Evolutionary conservation across 1,140 invertebrate species (phyloP).

Genomic region (Meteorus sp.): DNA sequence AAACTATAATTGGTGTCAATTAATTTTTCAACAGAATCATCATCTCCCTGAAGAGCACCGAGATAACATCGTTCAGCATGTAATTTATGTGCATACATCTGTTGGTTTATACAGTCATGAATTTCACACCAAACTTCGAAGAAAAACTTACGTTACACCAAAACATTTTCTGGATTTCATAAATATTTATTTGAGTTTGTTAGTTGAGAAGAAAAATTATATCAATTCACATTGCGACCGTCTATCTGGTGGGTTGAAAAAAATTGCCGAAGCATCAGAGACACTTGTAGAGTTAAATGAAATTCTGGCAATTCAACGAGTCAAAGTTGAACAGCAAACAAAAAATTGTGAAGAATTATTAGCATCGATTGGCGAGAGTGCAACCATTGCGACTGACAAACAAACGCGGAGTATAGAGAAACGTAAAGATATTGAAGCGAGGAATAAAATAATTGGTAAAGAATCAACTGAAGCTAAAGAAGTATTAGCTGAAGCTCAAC

Average conservation of each 20-base stretch:
- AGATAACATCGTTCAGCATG: conserved; percentile 73
- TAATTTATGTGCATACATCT: conserved; percentile 79
- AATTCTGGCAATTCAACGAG: conserved; percentile 74
- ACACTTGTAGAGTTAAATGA: conserved; percentile 74
- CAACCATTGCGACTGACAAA: conserved; percentile 71
- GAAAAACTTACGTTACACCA: conserved; percentile 85
- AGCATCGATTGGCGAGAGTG: conserved; percentile 65
- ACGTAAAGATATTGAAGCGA: conserved; percentile 76
- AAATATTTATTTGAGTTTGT: conserved; percentile 72
- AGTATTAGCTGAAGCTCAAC: conserved; percentile 76
- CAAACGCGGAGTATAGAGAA: conserved; percentile 77
- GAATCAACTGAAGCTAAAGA: conserved; percentile 84
- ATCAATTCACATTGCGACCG: conserved; percentile 53
- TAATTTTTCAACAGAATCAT: conserved; percentile 50
- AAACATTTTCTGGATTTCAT: conserved; percentile 90
- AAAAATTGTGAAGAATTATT: conserved; percentile 73
- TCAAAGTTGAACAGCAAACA: conserved; percentile 76
- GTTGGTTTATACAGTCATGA: conserved; percentile 73
- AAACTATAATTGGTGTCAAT: conserved; percentile 18
- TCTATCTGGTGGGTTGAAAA: conserved; percentile 62
- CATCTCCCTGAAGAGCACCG: conserved; percentile 69
- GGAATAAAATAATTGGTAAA: conserved; percentile 73
- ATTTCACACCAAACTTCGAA: conserved; percentile 70
- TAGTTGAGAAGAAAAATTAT: conserved; percentile 64
- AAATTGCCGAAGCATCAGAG: conserved; percentile 78